Evolutionary conservation across 2,888 invertebrate species (phyloP).

Genomic region (Hylaea fasciaria): DNA sequence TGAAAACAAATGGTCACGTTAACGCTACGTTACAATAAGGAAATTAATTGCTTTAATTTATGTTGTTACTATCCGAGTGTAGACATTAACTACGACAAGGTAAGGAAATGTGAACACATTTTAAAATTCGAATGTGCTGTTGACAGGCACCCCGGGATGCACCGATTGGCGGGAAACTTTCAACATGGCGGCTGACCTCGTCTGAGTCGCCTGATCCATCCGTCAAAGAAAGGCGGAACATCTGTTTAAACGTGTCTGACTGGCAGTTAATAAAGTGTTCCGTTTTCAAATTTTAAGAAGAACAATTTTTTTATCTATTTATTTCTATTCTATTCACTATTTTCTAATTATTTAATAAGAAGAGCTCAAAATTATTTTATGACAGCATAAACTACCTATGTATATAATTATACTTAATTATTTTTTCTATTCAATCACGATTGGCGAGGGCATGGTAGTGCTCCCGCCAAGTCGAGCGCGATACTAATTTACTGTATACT

Average conservation of each 20-base stretch:
- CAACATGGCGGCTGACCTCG: slow-evolving; percentile 80
- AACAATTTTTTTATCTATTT: background rate
- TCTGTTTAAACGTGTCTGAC: slow-evolving; percentile 80
- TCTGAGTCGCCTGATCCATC: slow-evolving; percentile 81
- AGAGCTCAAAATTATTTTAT: background rate
- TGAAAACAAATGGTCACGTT: slow-evolving; percentile 4
- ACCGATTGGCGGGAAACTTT: slow-evolving; percentile 74
- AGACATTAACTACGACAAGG: slow-evolving; percentile 3
- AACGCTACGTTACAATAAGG: slow-evolving; percentile 8
- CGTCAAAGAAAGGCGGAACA: slow-evolving; percentile 79
- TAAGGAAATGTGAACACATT: background rate
- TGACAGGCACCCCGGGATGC: slow-evolving; percentile 71
- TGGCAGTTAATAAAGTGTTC: slow-evolving; percentile 73
- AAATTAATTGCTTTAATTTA: background rate
- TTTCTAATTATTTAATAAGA: background rate
- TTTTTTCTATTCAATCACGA: too few relatives aligned
- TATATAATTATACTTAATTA: too few relatives aligned
- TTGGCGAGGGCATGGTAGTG: too few relatives aligned
- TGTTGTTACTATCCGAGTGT: too few relatives aligned
- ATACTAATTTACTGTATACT: too few relatives aligned
- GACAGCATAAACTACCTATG: too few relatives aligned
- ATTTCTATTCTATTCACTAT: background rate
- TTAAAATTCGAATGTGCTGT: slow-evolving; percentile 49
- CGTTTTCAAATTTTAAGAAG: slow-evolving; percentile 57
- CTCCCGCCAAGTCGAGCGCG: too few relatives aligned